phyloP scores from a whole-genome alignment of 1,140 invertebrate genomes.

The Bicyclus anynana region DNA sequence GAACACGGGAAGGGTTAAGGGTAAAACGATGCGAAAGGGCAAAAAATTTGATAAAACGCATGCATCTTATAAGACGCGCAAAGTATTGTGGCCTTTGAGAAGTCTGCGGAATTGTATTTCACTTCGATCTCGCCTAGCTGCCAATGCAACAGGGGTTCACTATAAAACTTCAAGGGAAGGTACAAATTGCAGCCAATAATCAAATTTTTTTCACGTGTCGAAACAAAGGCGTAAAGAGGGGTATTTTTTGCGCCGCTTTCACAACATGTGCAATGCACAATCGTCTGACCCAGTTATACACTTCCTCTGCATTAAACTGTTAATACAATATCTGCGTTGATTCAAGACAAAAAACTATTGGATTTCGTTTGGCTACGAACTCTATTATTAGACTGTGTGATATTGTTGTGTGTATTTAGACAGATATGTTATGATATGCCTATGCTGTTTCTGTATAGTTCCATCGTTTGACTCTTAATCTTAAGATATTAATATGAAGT shows the following conservation, averaged over 20 bases:
- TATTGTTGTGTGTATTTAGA: not conserved
- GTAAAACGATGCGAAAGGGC: slow-evolving; percentile 54
- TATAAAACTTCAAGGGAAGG: slow-evolving; percentile 39
- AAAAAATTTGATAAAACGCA: slow-evolving; percentile 66
- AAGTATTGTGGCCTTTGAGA: slow-evolving; percentile 33
- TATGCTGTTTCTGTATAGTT: too few relatives aligned
- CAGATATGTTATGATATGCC: too few relatives aligned
- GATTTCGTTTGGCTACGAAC: slow-evolving; percentile 24
- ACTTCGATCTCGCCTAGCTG: not conserved
- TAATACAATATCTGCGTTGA: slow-evolving; percentile 62
- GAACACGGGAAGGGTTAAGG: slow-evolving; percentile 67
- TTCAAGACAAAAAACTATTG: slow-evolving; percentile 36
- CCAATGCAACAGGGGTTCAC: slow-evolving; percentile 35
- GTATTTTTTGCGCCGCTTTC: slow-evolving; percentile 68
- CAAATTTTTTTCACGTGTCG: slow-evolving; percentile 55
- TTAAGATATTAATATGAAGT: too few relatives aligned
- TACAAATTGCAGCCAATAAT: slow-evolving; percentile 75
- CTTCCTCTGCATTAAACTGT: slow-evolving; percentile 72
- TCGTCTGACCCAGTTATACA: slow-evolving; percentile 73
- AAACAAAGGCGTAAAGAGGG: slow-evolving; percentile 65
- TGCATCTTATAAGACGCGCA: slow-evolving; percentile 38
- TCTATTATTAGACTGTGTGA: not conserved
- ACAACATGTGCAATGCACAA: slow-evolving; percentile 73
- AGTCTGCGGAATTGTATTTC: not conserved
- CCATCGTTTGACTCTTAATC: too few relatives aligned